Evolutionary conservation across 2,113 vertebrate species (phyloP).

Genomic region (Orientallactaga bullata): DNA sequence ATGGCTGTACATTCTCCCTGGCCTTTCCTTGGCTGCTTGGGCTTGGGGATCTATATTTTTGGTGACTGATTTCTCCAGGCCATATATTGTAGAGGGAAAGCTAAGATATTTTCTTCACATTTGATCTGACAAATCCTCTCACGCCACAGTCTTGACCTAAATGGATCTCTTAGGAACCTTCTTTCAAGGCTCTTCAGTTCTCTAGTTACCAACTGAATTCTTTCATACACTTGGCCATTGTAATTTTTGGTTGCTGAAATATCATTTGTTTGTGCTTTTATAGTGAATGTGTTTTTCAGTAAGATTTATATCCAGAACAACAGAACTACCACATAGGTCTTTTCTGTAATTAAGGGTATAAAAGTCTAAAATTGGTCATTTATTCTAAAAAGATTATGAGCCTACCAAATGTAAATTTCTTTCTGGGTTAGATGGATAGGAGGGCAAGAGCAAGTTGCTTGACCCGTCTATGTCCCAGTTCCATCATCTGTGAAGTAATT

Average conservation of each 20-base stretch:
- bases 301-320: conserved; percentile 2
- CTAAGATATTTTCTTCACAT: conserved; percentile 30
- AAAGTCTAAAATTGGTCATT: conserved; percentile 51
- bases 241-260: conserved; percentile 33
- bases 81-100: neutral
- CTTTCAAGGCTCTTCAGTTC: neutral
- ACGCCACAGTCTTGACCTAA: conserved; percentile 7
- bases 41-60: neutral
- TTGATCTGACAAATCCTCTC: conserved; percentile 18
- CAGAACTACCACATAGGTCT: neutral
- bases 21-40: neutral
- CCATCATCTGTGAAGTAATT: conserved; percentile 9
- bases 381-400: conserved; percentile 38
- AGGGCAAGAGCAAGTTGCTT: neutral
- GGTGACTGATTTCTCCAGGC: neutral
- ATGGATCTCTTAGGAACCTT: neutral
- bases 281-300: neutral
- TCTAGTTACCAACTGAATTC: conserved; percentile 36
- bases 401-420: neutral
- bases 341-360: conserved; percentile 22
- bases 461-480: neutral
- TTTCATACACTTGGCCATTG: neutral
- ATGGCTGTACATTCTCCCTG: neutral
- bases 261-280: neutral
- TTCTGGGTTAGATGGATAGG: neutral